These are phyloP conservation scores for Lomographa bimaculata DNA, from an alignment of 2,888 invertebrate genomes.

Conservation along the genomic window DNA sequence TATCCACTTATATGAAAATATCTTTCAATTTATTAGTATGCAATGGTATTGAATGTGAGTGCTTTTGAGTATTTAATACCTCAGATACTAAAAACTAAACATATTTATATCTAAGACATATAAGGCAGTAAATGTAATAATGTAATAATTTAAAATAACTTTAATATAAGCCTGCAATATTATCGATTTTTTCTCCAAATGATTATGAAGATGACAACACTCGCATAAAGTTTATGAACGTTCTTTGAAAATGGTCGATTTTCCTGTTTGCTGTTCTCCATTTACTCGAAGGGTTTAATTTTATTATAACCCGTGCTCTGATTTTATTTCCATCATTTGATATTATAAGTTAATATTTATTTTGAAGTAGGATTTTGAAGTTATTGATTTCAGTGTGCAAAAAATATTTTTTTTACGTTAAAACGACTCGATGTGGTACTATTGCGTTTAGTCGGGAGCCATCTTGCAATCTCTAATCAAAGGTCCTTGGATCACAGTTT, in stretches of 20 bases:
- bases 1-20: too few relatives aligned
- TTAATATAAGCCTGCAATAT: too few relatives aligned
- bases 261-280: conserved; percentile 81
- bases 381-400: conserved; percentile 55
- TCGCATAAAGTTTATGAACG: conserved; percentile 51
- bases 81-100: too few relatives aligned
- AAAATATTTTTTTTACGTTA: conserved; percentile 61
- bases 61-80: too few relatives aligned
- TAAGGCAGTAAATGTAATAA: too few relatives aligned
- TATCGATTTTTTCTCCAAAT: too few relatives aligned
- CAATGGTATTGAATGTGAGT: too few relatives aligned
- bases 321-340: conserved; percentile 69
- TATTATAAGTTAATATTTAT: conserved; percentile 78
- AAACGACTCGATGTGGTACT: conserved; percentile 88
- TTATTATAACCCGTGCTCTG: conserved; percentile 66
- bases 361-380: conserved; percentile 66
- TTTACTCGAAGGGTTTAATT: conserved; percentile 76
- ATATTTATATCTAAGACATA: too few relatives aligned
- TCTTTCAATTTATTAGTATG: too few relatives aligned
- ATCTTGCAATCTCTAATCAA: conserved; percentile 94
- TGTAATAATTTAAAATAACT: too few relatives aligned
- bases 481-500: conserved; percentile 93
- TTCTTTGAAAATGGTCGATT: conserved; percentile 77
- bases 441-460: conserved; percentile 92
- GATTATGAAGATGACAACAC: conserved; percentile 13